These are phyloP conservation scores for Drosophila longiperda DNA, from an alignment of 2,888 invertebrate species.

Conservation along the genomic window DNA sequence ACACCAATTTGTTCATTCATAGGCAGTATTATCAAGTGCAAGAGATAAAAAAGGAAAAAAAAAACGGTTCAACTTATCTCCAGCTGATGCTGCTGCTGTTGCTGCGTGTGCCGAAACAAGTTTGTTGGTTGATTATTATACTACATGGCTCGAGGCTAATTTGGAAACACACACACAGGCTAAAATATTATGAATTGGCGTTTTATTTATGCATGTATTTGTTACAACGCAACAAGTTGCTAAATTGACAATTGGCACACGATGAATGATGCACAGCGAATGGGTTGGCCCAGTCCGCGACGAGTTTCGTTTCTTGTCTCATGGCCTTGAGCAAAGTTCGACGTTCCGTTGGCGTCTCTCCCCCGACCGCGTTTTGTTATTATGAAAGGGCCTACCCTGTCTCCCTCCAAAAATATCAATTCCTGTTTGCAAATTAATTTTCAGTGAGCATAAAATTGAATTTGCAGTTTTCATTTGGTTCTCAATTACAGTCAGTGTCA, in stretches of 20 bases:
- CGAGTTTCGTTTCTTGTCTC: slow-evolving; percentile 5
- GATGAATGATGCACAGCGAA: slow-evolving; percentile 25
- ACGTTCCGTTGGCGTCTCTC: neutral
- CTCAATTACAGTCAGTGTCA: slow-evolving; percentile 29
- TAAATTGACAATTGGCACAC: slow-evolving; percentile 30
- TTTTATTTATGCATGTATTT: slow-evolving; percentile 13
- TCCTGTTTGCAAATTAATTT: slow-evolving; percentile 26
- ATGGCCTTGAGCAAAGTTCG: slow-evolving; percentile 28
- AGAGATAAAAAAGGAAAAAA: slow-evolving; percentile 28
- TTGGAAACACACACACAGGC: slow-evolving; percentile 48
- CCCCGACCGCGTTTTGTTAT: neutral
- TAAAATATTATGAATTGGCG: slow-evolving; percentile 41
- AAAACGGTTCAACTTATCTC: slow-evolving; percentile 48
- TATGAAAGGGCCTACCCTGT: neutral
- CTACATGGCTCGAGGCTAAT: slow-evolving; percentile 48
- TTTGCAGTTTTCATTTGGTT: slow-evolving; percentile 36
- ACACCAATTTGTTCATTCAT: slow-evolving; percentile 4
- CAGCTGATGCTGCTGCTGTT: slow-evolving; percentile 28
- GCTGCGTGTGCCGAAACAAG: slow-evolving; percentile 48
- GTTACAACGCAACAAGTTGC: slow-evolving; percentile 38
- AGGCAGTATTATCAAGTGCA: slow-evolving; percentile 48
- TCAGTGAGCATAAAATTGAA: slow-evolving; percentile 30
- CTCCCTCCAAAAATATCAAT: neutral
- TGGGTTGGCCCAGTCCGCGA: neutral
- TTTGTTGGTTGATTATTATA: slow-evolving; percentile 51